Percentiles rank a stretch among this genome's conserved stretches.
phyloP scores from a whole-genome alignment of 2,888 invertebrate genomes.

The Hanleya hanleyi region DNA sequence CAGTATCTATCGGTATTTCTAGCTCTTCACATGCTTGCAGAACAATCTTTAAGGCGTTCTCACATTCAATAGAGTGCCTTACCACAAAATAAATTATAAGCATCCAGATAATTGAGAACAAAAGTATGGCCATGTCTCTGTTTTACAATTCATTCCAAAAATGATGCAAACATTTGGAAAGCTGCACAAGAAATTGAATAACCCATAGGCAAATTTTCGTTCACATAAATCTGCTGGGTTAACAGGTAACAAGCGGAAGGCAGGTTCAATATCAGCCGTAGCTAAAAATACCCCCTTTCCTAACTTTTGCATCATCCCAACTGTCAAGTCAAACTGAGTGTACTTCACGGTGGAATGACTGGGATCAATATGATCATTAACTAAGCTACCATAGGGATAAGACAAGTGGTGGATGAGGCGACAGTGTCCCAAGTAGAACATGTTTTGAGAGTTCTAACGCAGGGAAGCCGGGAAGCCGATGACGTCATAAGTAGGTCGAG shows the following conservation, averaged over 20 bases:
- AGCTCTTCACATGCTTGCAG: neutral
- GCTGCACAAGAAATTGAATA: slow-evolving; percentile 22
- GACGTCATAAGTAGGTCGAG: too few relatives aligned
- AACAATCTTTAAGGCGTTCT: neutral
- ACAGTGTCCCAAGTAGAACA: too few relatives aligned
- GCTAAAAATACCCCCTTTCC: slow-evolving; percentile 19
- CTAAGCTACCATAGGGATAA: too few relatives aligned
- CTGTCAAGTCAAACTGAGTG: slow-evolving; percentile 35
- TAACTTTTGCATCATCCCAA: too few relatives aligned
- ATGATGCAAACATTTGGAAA: slow-evolving; percentile 37
- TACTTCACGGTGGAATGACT: slow-evolving; percentile 27
- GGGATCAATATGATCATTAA: slow-evolving; percentile 28
- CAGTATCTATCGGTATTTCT: neutral
- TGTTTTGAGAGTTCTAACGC: too few relatives aligned
- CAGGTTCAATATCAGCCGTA: slow-evolving; percentile 27
- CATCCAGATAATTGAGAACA: neutral
- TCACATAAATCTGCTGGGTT: slow-evolving; percentile 25
- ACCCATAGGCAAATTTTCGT: slow-evolving; percentile 31
- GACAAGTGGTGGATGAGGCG: neutral
- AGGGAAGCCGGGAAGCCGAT: too few relatives aligned
- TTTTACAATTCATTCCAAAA: slow-evolving; percentile 27
- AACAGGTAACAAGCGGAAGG: slow-evolving; percentile 27
- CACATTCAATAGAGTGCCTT: neutral
- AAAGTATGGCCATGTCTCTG: neutral
- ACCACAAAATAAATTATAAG: neutral